Evolutionary conservation across 2,888 invertebrate genomes (phyloP).

Genomic region (Eudasyphora cyanicolor): DNA sequence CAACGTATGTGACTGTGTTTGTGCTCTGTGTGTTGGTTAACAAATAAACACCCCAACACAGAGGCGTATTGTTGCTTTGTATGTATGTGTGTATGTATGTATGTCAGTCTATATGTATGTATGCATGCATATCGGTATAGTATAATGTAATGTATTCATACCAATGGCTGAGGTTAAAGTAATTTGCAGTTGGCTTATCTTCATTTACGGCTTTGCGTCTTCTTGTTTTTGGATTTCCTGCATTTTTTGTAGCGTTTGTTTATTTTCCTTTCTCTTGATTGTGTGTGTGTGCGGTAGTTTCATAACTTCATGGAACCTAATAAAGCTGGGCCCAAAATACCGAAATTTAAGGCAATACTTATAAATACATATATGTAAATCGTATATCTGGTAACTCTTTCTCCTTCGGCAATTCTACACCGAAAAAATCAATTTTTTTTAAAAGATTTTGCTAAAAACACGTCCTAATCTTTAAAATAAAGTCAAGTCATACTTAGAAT

Average conservation of each 20-base stretch:
- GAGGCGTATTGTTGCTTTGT: slow-evolving; percentile 36
- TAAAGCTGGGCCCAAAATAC: slow-evolving; percentile 46
- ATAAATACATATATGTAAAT: no score
- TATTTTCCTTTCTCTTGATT: neutral
- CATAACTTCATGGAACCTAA: slow-evolving; percentile 64
- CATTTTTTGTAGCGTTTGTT: neutral
- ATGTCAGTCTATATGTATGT: no score
- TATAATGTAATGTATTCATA: slow-evolving; percentile 45
- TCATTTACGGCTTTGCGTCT: slow-evolving; percentile 38
- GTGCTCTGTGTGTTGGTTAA: slow-evolving; percentile 56
- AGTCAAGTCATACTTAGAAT: no score
- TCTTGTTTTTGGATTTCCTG: neutral
- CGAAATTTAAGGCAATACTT: slow-evolving; percentile 49
- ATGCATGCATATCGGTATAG: no score
- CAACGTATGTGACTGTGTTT: no score
- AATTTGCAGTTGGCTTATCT: slow-evolving; percentile 67
- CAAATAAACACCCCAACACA: slow-evolving; percentile 61
- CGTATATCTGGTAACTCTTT: slow-evolving; percentile 48
- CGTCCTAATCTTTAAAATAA: no score
- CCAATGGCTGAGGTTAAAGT: slow-evolving; percentile 57
- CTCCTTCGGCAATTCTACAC: slow-evolving; percentile 22
- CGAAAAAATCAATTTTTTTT: no score
- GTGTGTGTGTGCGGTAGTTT: slow-evolving; percentile 35
- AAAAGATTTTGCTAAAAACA: no score
- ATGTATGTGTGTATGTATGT: slow-evolving; percentile 29